Conservation (phyloP, 1,140 invertebrate species). For the Xylocopa sonorina region DNA sequence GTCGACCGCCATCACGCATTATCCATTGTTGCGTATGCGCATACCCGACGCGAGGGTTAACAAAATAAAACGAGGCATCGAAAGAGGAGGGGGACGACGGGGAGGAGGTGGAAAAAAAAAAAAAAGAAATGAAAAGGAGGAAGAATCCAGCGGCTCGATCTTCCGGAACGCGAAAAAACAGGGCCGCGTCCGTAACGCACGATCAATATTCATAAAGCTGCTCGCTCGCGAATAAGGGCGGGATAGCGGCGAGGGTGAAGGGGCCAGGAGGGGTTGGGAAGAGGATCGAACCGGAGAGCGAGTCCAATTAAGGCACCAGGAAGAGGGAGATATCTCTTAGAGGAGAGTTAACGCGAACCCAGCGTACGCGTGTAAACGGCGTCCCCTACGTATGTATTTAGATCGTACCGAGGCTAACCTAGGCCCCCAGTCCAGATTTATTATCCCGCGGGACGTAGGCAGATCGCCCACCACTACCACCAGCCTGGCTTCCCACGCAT, state of each 20-base stretch:
- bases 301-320: slow-evolving; percentile 55
- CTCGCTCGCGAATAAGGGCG: slow-evolving; percentile 1
- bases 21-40: slow-evolving; percentile 36
- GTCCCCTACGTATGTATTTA: slow-evolving; percentile 74
- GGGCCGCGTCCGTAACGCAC: slow-evolving; percentile 9
- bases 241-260: not conserved
- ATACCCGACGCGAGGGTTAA: slow-evolving; percentile 3
- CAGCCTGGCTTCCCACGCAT: slow-evolving; percentile 74
- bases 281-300: slow-evolving; percentile 13
- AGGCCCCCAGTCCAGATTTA: slow-evolving; percentile 74
- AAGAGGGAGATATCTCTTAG: slow-evolving; percentile 58
- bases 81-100: too few species aligned
- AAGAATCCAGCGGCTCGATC: not conserved
- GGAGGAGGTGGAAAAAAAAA: too few species aligned
- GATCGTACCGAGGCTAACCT: slow-evolving; percentile 68
- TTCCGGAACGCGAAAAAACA: slow-evolving; percentile 32
- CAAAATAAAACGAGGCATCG: too few species aligned
- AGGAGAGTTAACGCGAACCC: slow-evolving; percentile 61
- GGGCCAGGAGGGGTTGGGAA: not conserved
- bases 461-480: slow-evolving; percentile 74
- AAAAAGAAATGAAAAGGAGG: too few species aligned
- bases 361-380: slow-evolving; percentile 69
- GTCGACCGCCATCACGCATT: slow-evolving; percentile 13
- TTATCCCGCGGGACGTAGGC: slow-evolving; percentile 76
- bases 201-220: slow-evolving; percentile 50